Percentiles rank a stretch among this genome's conserved stretches.
Conservation (phyloP, 2,888 invertebrate genomes). For the Xanthorhoe designata region DNA sequence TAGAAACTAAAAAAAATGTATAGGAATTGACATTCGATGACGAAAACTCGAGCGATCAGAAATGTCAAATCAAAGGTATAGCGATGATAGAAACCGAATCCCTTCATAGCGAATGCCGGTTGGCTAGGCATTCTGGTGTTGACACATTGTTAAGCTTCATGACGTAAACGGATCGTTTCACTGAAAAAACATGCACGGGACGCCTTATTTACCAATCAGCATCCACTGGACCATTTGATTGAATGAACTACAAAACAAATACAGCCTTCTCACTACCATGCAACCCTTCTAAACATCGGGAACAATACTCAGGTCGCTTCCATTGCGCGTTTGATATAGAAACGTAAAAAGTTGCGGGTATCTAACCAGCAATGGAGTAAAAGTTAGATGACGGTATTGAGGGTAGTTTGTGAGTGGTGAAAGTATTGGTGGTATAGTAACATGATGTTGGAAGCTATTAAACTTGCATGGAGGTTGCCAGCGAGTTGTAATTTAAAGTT, state of each 20-base stretch:
- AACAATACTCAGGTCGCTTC: background rate
- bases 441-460: constrained; percentile 58
- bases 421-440: constrained; percentile 48
- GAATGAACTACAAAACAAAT: constrained; percentile 68
- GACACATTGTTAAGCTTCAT: constrained; percentile 65
- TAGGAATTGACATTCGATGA: too few relatives aligned
- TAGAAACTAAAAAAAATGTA: too few relatives aligned
- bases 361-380: constrained; percentile 16
- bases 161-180: constrained; percentile 53
- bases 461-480: constrained; percentile 68
- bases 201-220: constrained; percentile 72
- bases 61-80: too few relatives aligned
- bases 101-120: too few relatives aligned
- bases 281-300: constrained; percentile 21
- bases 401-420: constrained; percentile 12
- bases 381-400: background rate
- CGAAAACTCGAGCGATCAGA: too few relatives aligned
- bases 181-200: constrained; percentile 51
- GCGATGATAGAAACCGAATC: too few relatives aligned
- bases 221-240: constrained; percentile 70
- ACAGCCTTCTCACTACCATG: constrained; percentile 44
- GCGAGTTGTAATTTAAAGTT: constrained; percentile 74
- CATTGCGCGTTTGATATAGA: constrained; percentile 16
- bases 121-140: too few relatives aligned
- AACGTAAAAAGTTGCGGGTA: background rate